phyloP scores from a whole-genome alignment of 2,888 invertebrate species.

The Habroteleia sp. region DNA sequence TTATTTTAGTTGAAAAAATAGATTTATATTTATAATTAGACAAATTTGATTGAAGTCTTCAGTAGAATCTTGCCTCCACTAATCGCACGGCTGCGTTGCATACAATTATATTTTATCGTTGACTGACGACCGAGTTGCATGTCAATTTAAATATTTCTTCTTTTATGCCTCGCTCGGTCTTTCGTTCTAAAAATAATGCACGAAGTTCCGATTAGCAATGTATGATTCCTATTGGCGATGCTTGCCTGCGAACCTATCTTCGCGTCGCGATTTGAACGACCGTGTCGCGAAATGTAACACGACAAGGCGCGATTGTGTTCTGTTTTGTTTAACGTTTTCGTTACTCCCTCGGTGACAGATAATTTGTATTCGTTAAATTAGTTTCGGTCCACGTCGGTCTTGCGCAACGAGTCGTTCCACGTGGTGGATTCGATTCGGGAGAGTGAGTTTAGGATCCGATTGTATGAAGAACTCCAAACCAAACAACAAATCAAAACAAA shows the following conservation, averaged over 20 bases:
- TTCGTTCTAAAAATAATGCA: constrained; percentile 58
- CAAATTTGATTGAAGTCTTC: background rate
- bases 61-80: constrained; percentile 23
- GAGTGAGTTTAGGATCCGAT: constrained; percentile 70
- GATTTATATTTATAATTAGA: background rate
- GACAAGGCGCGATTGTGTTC: constrained; percentile 37
- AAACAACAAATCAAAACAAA: constrained; percentile 40
- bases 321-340: constrained; percentile 30
- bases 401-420: constrained; percentile 58
- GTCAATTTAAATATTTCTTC: constrained; percentile 20
- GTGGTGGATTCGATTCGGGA: constrained; percentile 76
- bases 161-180: constrained; percentile 47
- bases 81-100: too few species aligned
- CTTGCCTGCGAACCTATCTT: constrained; percentile 73
- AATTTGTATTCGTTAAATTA: constrained; percentile 32
- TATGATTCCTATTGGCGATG: constrained; percentile 76
- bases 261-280: constrained; percentile 56
- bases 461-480: constrained; percentile 60
- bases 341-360: constrained; percentile 6
- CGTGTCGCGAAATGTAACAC: constrained; percentile 19
- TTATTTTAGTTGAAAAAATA: too few species aligned
- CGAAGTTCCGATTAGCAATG: constrained; percentile 68
- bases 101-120: constrained; percentile 30
- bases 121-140: constrained; percentile 52
- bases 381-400: constrained; percentile 48